phyloP scores from a whole-genome alignment of 2,113 vertebrate genomes.

The Acinonyx jubatus region DNA sequence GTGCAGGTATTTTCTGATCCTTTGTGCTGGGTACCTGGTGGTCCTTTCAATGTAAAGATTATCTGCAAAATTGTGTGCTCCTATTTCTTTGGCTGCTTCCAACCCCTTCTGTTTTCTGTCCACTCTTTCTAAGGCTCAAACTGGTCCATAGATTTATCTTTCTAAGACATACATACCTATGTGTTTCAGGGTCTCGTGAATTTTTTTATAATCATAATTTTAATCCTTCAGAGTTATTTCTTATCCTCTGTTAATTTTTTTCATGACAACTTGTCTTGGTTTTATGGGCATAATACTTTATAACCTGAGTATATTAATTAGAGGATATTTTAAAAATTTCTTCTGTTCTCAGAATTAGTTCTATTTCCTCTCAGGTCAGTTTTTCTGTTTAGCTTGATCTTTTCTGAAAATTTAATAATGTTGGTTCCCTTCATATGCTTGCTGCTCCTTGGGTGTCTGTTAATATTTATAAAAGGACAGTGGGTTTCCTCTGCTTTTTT shows the following conservation, averaged over 20 bases:
- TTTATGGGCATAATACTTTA: conserved; percentile 3
- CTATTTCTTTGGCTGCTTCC: background rate
- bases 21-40: background rate
- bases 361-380: conserved; percentile 36
- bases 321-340: background rate
- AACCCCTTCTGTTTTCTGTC: background rate
- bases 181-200: background rate
- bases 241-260: background rate
- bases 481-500: background rate
- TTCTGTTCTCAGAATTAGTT: conserved; percentile 40
- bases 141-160: background rate
- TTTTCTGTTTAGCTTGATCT: conserved; percentile 15
- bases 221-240: conserved; percentile 4
- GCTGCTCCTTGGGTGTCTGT: background rate
- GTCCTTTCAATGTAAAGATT: background rate
- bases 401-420: background rate
- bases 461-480: background rate
- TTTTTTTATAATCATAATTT: background rate
- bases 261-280: background rate
- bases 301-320: background rate
- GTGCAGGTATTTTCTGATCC: background rate
- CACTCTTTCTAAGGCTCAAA: background rate
- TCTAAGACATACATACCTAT: background rate
- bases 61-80: background rate
- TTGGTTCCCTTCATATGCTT: background rate